Percentiles rank a stretch among this genome's conserved stretches.
These are phyloP conservation scores for Dolichallabes microphthalmus DNA, from an alignment of 2,113 vertebrate genomes.

Conservation along the genomic window DNA sequence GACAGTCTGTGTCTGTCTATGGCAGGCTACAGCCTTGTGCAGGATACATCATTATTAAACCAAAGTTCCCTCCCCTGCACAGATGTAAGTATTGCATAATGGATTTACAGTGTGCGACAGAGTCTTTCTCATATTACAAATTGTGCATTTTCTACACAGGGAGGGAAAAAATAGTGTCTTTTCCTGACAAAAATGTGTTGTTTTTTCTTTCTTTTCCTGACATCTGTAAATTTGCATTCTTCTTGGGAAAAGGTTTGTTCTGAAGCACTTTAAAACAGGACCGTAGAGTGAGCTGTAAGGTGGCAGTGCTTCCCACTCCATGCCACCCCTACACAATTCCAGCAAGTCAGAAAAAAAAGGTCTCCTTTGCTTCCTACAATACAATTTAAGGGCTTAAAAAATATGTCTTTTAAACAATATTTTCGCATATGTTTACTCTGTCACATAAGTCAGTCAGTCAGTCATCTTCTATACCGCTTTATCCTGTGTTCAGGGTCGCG, in stretches of 20 bases:
- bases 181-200: too few species aligned
- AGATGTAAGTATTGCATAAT: slow-evolving; percentile 50
- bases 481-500: too few species aligned
- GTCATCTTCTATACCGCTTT: too few species aligned
- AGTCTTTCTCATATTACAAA: background rate
- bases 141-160: background rate
- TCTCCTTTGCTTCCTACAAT: background rate
- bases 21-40: slow-evolving; percentile 67
- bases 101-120: background rate
- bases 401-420: background rate
- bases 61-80: slow-evolving; percentile 3
- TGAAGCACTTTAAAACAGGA: background rate
- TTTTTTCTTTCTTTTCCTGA: background rate
- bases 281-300: background rate
- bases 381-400: background rate
- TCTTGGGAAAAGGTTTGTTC: background rate
- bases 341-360: background rate
- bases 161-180: background rate
- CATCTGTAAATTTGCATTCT: background rate
- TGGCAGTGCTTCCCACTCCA: background rate
- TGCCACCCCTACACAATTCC: background rate
- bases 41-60: slow-evolving; percentile 60
- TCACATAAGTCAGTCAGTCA: background rate
- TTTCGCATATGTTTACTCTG: background rate
- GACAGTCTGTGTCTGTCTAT: slow-evolving; percentile 37